Conservation (phyloP, 2,113 vertebrate genomes). For the Plecturocebus donacophilus region DNA sequence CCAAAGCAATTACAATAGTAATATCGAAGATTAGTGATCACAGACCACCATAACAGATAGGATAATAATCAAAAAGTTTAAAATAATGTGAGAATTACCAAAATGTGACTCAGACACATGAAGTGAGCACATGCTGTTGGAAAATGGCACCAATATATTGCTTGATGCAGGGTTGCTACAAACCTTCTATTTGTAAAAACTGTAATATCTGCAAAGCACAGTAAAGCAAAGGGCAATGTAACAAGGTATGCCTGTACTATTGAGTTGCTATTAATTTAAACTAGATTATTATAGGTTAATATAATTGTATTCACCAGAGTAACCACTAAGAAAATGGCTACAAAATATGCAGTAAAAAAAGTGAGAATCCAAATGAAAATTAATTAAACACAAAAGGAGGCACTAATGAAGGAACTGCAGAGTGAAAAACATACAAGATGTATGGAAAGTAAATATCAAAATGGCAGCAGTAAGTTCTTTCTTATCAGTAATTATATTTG, state of each 20-base stretch:
- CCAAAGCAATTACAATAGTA: background rate
- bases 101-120: background rate
- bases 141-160: background rate
- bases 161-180: background rate
- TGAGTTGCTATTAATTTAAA: background rate
- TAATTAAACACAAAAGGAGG: background rate
- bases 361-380: background rate
- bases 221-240: background rate
- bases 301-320: background rate
- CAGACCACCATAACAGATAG: background rate
- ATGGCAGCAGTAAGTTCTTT: background rate
- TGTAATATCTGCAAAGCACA: background rate
- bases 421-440: background rate
- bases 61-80: background rate
- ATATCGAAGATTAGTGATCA: background rate
- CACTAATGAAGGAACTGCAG: background rate
- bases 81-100: background rate
- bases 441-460: background rate
- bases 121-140: background rate
- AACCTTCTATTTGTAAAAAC: background rate
- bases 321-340: background rate
- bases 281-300: background rate
- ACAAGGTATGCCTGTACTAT: background rate
- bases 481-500: background rate
- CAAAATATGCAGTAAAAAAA: background rate